A percentile compares a stretch with the other conserved stretches of the same genome.
Conservation (phyloP, 2,888 invertebrate species). For the Uloborus plumipes region DNA sequence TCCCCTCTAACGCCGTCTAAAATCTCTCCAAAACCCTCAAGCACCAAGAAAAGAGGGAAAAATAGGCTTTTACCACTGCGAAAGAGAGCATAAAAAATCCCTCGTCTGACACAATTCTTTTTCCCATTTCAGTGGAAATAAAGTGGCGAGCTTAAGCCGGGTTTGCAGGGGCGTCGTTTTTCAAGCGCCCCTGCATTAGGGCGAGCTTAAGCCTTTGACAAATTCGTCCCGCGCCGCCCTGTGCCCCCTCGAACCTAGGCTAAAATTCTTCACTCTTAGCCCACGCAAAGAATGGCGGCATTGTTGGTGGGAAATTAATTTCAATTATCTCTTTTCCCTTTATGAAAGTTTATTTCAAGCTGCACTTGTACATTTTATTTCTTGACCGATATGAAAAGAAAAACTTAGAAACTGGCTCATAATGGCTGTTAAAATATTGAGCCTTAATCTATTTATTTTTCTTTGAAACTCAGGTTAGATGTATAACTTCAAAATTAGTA, state of each 20-base stretch:
- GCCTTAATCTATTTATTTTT: too few species aligned
- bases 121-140: slow-evolving; percentile 56
- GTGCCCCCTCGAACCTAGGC: not conserved
- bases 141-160: slow-evolving; percentile 62
- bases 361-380: too few species aligned
- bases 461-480: too few species aligned
- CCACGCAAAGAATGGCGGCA: too few species aligned
- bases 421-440: too few species aligned
- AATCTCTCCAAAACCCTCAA: slow-evolving; percentile 53
- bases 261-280: too few species aligned
- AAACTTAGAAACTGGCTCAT: too few species aligned
- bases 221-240: slow-evolving; percentile 40
- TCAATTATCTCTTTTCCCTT: too few species aligned
- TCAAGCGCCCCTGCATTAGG: slow-evolving; percentile 60
- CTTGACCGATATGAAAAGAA: too few species aligned
- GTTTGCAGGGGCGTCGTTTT: slow-evolving; percentile 62
- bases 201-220: slow-evolving; percentile 62
- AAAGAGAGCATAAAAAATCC: slow-evolving; percentile 11
- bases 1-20: slow-evolving; percentile 4
- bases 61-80: slow-evolving; percentile 44
- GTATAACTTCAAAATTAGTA: too few species aligned
- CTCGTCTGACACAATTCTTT: slow-evolving; percentile 51
- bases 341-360: too few species aligned
- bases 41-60: slow-evolving; percentile 1
- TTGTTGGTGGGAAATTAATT: too few species aligned